Percentiles rank a stretch among this genome's conserved stretches.
Evolutionary conservation across 2,113 vertebrate species (phyloP).

Genomic region (Pseudonaja textilis): DNA sequence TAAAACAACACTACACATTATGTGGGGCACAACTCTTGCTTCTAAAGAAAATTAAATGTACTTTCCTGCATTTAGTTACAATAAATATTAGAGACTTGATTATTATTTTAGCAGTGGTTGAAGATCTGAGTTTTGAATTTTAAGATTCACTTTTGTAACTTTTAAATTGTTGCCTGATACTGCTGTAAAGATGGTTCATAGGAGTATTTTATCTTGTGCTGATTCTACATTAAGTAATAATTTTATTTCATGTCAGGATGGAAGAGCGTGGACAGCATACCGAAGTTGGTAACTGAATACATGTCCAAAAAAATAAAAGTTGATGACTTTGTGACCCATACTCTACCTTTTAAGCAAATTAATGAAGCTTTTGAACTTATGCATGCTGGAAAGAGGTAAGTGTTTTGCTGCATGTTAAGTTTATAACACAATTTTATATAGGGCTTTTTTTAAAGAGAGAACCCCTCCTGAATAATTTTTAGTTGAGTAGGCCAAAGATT

Average conservation of each 20-base stretch:
- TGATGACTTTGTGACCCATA: slow-evolving; percentile 80
- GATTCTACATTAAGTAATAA: neutral
- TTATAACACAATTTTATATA: neutral
- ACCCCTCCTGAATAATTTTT: neutral
- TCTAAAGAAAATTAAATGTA: neutral
- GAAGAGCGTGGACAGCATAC: slow-evolving; percentile 77
- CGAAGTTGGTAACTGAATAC: slow-evolving; percentile 78
- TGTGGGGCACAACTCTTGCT: neutral
- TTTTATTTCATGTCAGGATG: slow-evolving; percentile 67
- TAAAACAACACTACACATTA: neutral
- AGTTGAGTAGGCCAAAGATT: neutral
- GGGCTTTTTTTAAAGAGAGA: neutral
- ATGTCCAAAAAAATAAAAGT: slow-evolving; percentile 81
- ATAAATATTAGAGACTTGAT: neutral
- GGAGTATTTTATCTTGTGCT: neutral
- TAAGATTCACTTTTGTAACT: accelerated
- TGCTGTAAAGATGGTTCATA: neutral
- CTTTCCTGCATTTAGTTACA: neutral
- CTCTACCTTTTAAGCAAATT: slow-evolving; percentile 72
- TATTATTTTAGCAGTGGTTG: neutral
- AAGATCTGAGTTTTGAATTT: neutral
- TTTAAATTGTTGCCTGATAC: neutral
- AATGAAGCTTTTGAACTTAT: slow-evolving; percentile 79
- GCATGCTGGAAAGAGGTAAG: slow-evolving; percentile 76
- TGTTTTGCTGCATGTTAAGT: neutral